phyloP scores from a whole-genome alignment of 1,140 invertebrate genomes.

The Steinernema khuongi region DNA sequence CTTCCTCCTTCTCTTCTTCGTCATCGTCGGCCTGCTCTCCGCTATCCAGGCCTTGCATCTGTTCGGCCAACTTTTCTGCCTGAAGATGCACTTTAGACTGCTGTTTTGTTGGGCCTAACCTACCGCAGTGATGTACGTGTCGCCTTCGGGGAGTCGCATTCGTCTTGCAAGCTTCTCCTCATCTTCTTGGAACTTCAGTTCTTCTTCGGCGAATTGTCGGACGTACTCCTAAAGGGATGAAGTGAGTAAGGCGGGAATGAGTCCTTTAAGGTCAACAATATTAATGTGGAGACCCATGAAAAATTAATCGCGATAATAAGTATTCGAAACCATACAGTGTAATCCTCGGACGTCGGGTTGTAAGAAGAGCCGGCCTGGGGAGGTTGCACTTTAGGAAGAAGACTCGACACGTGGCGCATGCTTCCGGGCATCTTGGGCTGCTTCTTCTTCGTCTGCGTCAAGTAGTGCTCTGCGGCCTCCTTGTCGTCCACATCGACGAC shows the following conservation, averaged over 20 bases:
- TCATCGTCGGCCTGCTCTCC: slow-evolving; percentile 23
- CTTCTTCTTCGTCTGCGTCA: slow-evolving; percentile 31
- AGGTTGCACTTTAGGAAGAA: slow-evolving; percentile 26
- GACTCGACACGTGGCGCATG: slow-evolving; percentile 20
- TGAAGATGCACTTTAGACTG: slow-evolving; percentile 14
- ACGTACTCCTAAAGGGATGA: slow-evolving; percentile 34
- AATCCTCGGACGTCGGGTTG: slow-evolving; percentile 31
- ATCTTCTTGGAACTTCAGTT: slow-evolving; percentile 23
- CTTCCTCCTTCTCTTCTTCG: slow-evolving; percentile 3
- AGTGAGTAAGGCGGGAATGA: too few species aligned
- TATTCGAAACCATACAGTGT: slow-evolving; percentile 24
- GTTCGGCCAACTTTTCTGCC: slow-evolving; percentile 11
- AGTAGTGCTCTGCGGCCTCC: slow-evolving; percentile 25
- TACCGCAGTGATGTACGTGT: slow-evolving; percentile 14
- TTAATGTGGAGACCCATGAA: too few species aligned
- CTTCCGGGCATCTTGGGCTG: slow-evolving; percentile 24
- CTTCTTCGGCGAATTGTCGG: slow-evolving; percentile 22
- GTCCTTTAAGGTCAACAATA: too few species aligned
- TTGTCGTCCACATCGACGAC: slow-evolving; percentile 12
- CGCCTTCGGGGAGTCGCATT: slow-evolving; percentile 22
- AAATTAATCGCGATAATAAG: slow-evolving; percentile 1
- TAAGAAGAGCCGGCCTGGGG: slow-evolving; percentile 27
- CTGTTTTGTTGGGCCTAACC: slow-evolving; percentile 7
- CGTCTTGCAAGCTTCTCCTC: slow-evolving; percentile 11
- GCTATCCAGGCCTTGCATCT: slow-evolving; percentile 27